phyloP scores from a whole-genome alignment of 2,113 vertebrate genomes.

The Manacus vitellinus region DNA sequence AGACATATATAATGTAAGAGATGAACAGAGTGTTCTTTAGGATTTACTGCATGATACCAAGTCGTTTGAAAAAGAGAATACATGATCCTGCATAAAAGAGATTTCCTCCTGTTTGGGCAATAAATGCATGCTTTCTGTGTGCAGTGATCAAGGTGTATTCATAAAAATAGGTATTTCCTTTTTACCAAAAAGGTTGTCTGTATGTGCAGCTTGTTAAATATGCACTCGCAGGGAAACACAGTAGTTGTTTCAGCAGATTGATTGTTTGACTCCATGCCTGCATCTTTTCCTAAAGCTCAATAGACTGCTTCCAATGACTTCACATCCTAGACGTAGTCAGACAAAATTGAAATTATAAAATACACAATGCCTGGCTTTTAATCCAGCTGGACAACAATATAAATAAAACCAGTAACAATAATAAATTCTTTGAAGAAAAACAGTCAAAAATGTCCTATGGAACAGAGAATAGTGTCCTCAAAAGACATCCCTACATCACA shows the following conservation, averaged over 20 bases:
- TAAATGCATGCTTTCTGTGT: background rate
- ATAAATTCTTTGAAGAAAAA: background rate
- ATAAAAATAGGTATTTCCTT: background rate
- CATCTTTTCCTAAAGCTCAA: background rate
- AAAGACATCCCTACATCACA: background rate
- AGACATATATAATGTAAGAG: background rate
- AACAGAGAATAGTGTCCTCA: background rate
- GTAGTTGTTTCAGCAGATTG: background rate
- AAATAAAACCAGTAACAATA: background rate
- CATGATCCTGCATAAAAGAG: background rate
- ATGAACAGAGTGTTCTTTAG: background rate
- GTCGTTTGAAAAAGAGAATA: background rate
- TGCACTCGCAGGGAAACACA: background rate
- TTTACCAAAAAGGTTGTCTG: background rate
- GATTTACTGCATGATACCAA: background rate
- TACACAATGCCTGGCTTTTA: background rate
- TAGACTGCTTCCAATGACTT: background rate
- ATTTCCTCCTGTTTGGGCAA: background rate
- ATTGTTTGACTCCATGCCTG: background rate
- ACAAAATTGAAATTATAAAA: background rate
- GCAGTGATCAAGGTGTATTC: background rate
- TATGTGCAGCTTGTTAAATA: background rate
- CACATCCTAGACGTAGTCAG: background rate
- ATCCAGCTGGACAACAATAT: background rate
- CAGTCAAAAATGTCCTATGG: background rate